Conservation (phyloP, 1,140 invertebrate genomes). For the Lycorma delicatula region DNA sequence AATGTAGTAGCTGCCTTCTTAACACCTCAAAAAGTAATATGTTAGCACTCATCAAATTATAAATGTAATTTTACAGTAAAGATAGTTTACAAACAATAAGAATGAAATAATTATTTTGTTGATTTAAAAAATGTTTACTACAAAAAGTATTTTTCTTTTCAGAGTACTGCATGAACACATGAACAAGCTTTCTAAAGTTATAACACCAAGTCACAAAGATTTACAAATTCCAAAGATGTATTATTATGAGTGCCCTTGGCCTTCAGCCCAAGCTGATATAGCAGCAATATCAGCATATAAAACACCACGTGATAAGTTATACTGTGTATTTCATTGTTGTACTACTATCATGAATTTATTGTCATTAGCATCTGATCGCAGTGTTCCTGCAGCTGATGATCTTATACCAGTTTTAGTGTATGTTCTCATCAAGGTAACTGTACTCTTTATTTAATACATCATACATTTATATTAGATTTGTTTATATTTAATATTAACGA, state of each 20-base stretch:
- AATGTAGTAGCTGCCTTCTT: too few relatives aligned
- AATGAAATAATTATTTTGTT: too few relatives aligned
- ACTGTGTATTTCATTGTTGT: slow-evolving; percentile 76
- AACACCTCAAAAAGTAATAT: too few relatives aligned
- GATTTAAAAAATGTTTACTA: neutral
- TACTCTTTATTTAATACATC: too few relatives aligned
- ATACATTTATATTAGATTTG: too few relatives aligned
- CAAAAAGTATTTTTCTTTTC: slow-evolving; percentile 28
- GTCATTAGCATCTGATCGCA: slow-evolving; percentile 66
- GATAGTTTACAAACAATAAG: too few relatives aligned
- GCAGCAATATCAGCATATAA: slow-evolving; percentile 86
- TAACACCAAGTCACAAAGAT: slow-evolving; percentile 77
- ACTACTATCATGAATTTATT: slow-evolving; percentile 90
- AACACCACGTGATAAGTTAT: slow-evolving; percentile 90
- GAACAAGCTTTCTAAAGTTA: slow-evolving; percentile 64
- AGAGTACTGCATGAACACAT: slow-evolving; percentile 84
- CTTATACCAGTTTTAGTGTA: slow-evolving; percentile 94
- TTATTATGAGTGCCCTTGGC: slow-evolving; percentile 90
- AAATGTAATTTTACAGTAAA: too few relatives aligned
- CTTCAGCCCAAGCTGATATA: slow-evolving; percentile 92
- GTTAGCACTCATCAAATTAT: too few relatives aligned
- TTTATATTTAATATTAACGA: too few relatives aligned
- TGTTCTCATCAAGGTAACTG: slow-evolving; percentile 83
- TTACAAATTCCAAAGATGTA: slow-evolving; percentile 72
- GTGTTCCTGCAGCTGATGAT: slow-evolving; percentile 92